These are phyloP conservation scores for Drosophila atroscutellata DNA, from an alignment of 2,888 invertebrate species.

Conservation along the genomic window DNA sequence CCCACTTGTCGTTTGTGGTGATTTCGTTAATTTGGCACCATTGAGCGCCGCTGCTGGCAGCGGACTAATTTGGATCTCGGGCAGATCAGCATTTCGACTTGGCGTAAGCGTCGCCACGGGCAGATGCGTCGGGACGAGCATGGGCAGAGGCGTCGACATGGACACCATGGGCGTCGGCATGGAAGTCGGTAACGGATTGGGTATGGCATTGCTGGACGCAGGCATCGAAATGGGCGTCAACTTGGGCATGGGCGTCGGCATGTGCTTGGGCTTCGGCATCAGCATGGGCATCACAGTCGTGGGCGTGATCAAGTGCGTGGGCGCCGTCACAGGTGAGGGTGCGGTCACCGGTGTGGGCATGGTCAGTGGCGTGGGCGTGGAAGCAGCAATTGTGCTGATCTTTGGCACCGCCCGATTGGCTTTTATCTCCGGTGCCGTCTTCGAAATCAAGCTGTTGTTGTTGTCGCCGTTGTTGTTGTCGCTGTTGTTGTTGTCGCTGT, in stretches of 20 bases:
- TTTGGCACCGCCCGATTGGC: background rate
- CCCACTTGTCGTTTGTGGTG: background rate
- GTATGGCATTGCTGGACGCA: background rate
- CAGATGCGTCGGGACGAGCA: background rate
- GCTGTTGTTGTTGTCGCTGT: constrained; percentile 1
- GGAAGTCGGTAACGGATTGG: background rate
- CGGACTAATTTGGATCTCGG: constrained; percentile 31
- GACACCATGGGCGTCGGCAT: constrained; percentile 1
- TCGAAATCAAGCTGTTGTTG: constrained; percentile 5
- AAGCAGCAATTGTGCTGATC: background rate
- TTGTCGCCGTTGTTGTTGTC: constrained; percentile 12
- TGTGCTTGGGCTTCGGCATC: constrained; percentile 9
- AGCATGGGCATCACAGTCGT: constrained; percentile 11
- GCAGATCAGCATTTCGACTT: constrained; percentile 9
- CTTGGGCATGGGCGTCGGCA: constrained; percentile 2
- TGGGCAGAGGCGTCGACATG: constrained; percentile 1
- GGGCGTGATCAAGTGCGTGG: constrained; percentile 7
- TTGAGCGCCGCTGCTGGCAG: constrained; percentile 24
- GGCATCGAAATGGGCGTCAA: background rate
- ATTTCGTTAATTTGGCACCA: constrained; percentile 29
- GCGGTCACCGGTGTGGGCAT: background rate
- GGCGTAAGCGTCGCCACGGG: background rate
- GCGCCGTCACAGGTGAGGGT: constrained; percentile 1
- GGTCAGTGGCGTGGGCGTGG: constrained; percentile 4
- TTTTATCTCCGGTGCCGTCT: constrained; percentile 3